Percentiles rank a stretch among this genome's conserved stretches.
Evolutionary conservation across 2,113 vertebrate genomes (phyloP).

Genomic region (Pipa parva): DNA sequence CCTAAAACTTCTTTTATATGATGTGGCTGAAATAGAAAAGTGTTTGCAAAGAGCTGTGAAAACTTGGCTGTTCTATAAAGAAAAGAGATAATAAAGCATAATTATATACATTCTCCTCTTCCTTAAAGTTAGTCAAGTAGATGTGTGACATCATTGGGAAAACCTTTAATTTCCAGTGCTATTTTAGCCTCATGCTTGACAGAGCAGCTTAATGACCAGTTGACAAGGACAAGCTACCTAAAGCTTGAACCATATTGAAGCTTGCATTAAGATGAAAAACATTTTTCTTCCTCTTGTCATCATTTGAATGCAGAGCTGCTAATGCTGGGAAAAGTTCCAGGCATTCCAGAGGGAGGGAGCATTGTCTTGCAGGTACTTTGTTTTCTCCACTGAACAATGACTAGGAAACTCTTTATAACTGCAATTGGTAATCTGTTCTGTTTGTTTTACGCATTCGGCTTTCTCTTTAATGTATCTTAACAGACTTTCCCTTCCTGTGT

Average conservation of each 20-base stretch:
- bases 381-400: not conserved
- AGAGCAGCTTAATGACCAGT: not conserved
- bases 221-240: not conserved
- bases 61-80: too few species aligned
- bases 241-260: not conserved
- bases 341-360: not conserved
- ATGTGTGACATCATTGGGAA: not conserved
- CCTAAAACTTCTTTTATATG: too few species aligned
- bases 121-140: not conserved
- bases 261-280: not conserved
- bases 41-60: too few species aligned
- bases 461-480: conserved; percentile 6
- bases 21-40: too few species aligned
- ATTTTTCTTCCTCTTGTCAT: conserved; percentile 2
- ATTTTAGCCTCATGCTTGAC: not conserved
- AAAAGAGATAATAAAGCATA: too few species aligned
- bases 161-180: not conserved
- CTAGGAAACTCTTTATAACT: not conserved
- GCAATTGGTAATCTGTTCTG: conserved; percentile 4
- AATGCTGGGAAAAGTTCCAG: not conserved
- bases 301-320: not conserved
- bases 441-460: conserved; percentile 1
- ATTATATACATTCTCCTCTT: too few species aligned
- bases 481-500: conserved; percentile 15
- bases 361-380: conserved; percentile 3